Percentiles rank a stretch among this genome's conserved stretches.
These are phyloP conservation scores for Hemibagrus guttatus DNA, from an alignment of 2,797 vertebrate genomes.

Conservation along the genomic window DNA sequence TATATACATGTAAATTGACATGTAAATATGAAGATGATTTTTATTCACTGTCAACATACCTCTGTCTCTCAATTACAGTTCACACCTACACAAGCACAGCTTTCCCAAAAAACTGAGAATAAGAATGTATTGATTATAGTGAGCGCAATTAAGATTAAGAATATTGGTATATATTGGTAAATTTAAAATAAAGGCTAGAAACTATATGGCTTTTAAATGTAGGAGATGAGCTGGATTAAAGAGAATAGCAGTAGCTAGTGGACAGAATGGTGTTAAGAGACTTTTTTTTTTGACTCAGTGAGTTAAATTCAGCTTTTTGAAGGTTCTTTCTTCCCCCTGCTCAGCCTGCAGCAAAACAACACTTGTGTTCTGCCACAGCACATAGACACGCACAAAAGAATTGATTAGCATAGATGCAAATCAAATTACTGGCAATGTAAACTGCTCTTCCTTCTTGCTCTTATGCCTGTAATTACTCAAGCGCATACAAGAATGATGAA, in stretches of 20 bases:
- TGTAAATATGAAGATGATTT: background rate
- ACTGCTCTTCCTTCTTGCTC: constrained; percentile 81
- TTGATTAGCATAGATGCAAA: constrained; percentile 87
- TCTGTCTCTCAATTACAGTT: background rate
- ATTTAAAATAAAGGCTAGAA: background rate
- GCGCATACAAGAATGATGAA: constrained; percentile 82
- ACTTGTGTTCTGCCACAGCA: constrained; percentile 85
- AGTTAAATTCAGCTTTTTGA: constrained; percentile 77
- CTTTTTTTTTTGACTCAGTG: constrained; percentile 51
- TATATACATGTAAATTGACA: too few relatives aligned
- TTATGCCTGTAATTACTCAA: constrained; percentile 82
- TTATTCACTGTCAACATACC: background rate
- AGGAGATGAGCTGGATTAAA: background rate
- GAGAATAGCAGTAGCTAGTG: background rate
- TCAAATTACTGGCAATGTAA: constrained; percentile 85
- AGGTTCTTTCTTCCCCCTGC: constrained; percentile 61
- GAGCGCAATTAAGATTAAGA: background rate
- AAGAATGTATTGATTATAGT: background rate
- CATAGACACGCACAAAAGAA: constrained; percentile 85
- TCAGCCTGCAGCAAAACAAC: constrained; percentile 80
- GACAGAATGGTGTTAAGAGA: background rate
- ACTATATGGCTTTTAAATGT: background rate
- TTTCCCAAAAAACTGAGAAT: background rate
- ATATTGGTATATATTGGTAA: background rate
- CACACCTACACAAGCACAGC: background rate